phyloP scores from a whole-genome alignment of 2,797 vertebrate genomes.

The Phoeniculus purpureus region DNA sequence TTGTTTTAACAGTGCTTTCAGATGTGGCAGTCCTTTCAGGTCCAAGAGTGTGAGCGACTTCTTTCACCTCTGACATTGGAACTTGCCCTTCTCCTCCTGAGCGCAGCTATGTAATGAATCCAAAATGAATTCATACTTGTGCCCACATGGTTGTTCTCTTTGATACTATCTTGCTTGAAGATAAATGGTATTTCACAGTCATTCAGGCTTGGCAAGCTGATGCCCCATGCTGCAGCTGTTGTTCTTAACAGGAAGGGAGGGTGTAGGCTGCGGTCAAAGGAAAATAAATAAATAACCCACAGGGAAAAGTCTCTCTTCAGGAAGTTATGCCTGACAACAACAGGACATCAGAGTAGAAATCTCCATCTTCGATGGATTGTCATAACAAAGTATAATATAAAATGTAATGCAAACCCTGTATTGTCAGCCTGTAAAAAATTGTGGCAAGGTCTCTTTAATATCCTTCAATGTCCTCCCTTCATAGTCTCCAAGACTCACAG shows the following conservation, averaged over 20 bases:
- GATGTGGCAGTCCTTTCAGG: neutral
- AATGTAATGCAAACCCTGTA: neutral
- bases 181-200: constrained; percentile 44
- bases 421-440: neutral
- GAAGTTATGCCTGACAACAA: neutral
- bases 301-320: neutral
- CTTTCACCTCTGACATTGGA: neutral
- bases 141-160: neutral
- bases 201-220: neutral
- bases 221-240: neutral
- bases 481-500: neutral
- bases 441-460: neutral
- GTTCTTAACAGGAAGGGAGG: constrained; percentile 49
- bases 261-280: neutral
- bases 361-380: neutral
- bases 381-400: neutral
- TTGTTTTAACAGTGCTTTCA: neutral
- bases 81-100: neutral
- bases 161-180: constrained; percentile 38
- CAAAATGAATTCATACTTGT: constrained; percentile 33
- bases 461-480: neutral
- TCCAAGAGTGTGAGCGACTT: neutral
- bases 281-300: constrained; percentile 48
- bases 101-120: constrained; percentile 20
- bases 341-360: neutral